These are phyloP conservation scores for Excalfactoria chinensis DNA, from an alignment of 2,113 vertebrate species.

Conservation along the genomic window DNA sequence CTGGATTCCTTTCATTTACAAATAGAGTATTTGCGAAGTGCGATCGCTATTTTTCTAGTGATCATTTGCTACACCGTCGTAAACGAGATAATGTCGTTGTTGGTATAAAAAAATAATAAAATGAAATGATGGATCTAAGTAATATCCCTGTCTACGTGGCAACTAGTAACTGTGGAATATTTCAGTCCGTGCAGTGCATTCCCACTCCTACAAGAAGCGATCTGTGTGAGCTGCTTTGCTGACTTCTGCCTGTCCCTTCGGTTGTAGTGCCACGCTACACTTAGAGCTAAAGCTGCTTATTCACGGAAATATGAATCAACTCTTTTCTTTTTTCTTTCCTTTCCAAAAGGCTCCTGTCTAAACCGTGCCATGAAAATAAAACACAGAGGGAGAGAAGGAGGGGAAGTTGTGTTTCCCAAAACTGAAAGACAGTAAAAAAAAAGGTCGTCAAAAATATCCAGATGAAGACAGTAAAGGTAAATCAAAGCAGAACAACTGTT, in stretches of 20 bases:
- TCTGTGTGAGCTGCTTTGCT: neutral
- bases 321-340: neutral
- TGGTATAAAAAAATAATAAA: neutral
- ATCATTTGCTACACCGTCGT: neutral
- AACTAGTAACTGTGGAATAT: constrained; percentile 14
- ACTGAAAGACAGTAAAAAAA: constrained; percentile 46
- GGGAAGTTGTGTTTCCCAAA: constrained; percentile 9
- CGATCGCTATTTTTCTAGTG: neutral
- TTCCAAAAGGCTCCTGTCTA: neutral
- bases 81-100: constrained; percentile 32
- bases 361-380: constrained; percentile 24
- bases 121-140: neutral
- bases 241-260: neutral
- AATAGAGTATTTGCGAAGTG: neutral
- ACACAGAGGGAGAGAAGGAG: neutral
- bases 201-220: neutral
- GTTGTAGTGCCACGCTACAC: neutral
- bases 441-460: neutral
- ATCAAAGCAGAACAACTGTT: constrained; percentile 56
- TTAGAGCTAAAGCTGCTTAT: neutral
- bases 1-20: neutral
- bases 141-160: neutral
- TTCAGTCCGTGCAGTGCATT: neutral
- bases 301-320: neutral
- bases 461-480: constrained; percentile 66